Evolutionary conservation across 2,888 invertebrate genomes (phyloP), one percentile per base, ranked within the genome.

Genomic region (Heterodera filipjevi): DNA sequence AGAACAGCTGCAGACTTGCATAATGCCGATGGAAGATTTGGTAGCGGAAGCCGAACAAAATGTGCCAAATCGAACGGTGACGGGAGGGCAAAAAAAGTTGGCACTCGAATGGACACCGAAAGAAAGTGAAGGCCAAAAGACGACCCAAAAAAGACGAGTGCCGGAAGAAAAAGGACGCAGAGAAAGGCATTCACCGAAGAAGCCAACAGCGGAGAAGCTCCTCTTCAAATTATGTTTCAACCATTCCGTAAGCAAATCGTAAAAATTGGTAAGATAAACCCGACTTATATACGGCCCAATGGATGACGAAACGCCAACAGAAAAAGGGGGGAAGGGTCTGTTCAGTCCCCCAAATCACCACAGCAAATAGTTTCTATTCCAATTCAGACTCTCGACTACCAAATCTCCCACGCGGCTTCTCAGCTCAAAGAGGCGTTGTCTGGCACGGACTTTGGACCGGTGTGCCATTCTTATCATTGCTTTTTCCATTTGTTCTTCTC

Each of bases 1-100:
- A 12, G 88, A 88, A 75, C 84, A 85, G 66, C 80, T 88, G 6
- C 88, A 87, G 75, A 83, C 85, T 19, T 86, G 80, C 77, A 86
- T 87, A 44, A 70, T 84, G 19, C 85, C 87, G 3, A 87, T 88
- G 86, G 85, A 87, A 74, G 88, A 88, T 70, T 79, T 85, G 70
- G 73, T 86, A 5, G 77, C 81, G n/a, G 86, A 86, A 66, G 22
- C 19, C 32, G 35, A 73, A 10, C 64, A 64, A 49, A 39, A 2
- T 46, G 66, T 39, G 49, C 22, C 64, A 27, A 49, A 22, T 53
- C 49, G 35, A 46, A 75, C 16, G 22, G 68, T 32, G 68, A 22
- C 68, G 59, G n/a, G 12, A 3, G 59, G 27, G n/a, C 5, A n/a
- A 19, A 27, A 59, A 27, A 27, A 27, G 59, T 27, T 27, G 3